Evolutionary conservation across 2,113 vertebrate species (phyloP).

Genomic region (Myxocyprinus asiaticus): DNA sequence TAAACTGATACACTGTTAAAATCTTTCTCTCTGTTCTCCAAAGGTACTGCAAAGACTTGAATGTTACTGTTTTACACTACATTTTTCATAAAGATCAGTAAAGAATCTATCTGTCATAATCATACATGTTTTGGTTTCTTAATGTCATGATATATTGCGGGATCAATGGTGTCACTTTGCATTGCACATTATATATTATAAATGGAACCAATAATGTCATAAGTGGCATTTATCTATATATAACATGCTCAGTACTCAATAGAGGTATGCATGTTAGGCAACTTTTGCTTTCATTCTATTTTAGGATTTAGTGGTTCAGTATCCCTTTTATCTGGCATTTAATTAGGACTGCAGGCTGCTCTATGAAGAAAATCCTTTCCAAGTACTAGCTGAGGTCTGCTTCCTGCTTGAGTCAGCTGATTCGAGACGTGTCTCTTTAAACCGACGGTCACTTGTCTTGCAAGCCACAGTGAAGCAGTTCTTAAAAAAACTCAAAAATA

Average conservation of each 20-base stretch:
- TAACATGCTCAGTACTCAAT: background rate
- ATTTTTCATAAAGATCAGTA: too few relatives aligned
- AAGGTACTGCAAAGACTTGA: too few relatives aligned
- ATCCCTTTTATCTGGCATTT: slow-evolving; percentile 52
- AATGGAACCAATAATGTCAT: background rate
- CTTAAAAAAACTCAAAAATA: slow-evolving; percentile 18
- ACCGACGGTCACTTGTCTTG: slow-evolving; percentile 9
- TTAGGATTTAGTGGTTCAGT: slow-evolving; percentile 52
- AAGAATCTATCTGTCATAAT: too few relatives aligned
- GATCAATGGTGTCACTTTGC: background rate
- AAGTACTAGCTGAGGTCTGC: slow-evolving; percentile 45
- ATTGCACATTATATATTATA: background rate
- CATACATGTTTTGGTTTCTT: too few relatives aligned
- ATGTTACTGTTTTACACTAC: too few relatives aligned
- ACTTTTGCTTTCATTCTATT: slow-evolving; percentile 52
- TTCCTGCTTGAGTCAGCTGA: slow-evolving; percentile 55
- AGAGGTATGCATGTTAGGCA: slow-evolving; percentile 23
- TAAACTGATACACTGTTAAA: too few relatives aligned
- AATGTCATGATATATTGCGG: too few relatives aligned
- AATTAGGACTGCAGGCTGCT: slow-evolving; percentile 51
- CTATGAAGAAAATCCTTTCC: slow-evolving; percentile 53
- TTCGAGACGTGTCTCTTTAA: slow-evolving; percentile 35
- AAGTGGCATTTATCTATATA: slow-evolving; percentile 16
- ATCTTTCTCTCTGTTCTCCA: too few relatives aligned
- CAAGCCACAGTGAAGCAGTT: slow-evolving; percentile 4